Evolutionary conservation across 2,113 vertebrate species (phyloP).

Genomic region (Phrynosoma platyrhinos): DNA sequence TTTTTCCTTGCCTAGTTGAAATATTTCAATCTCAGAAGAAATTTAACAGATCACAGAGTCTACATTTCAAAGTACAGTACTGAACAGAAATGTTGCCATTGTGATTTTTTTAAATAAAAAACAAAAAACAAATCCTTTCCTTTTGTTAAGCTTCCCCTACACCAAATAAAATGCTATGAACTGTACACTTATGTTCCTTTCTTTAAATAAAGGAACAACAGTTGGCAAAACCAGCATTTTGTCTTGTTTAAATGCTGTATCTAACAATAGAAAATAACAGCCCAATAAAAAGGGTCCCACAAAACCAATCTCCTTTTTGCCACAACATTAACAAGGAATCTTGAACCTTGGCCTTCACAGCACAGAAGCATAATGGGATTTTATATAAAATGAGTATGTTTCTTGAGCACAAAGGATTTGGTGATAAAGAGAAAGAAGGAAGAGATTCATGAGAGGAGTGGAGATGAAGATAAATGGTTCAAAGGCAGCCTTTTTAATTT

Average conservation of each 20-base stretch:
- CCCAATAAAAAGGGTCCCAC: not conserved
- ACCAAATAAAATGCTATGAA: conserved; percentile 21
- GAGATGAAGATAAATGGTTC: conserved; percentile 57
- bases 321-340: conserved; percentile 38
- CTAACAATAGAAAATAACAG: conserved; percentile 44
- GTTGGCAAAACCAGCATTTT: conserved; percentile 30
- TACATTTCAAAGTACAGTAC: conserved; percentile 50
- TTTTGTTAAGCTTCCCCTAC: conserved; percentile 16
- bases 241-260: conserved; percentile 46
- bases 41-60: conserved; percentile 54
- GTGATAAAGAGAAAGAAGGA: conserved; percentile 31
- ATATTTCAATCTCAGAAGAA: conserved; percentile 54
- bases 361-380: conserved; percentile 52
- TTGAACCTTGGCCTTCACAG: conserved; percentile 13
- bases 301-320: conserved; percentile 34
- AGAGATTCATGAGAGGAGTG: conserved; percentile 52
- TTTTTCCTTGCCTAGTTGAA: conserved; percentile 44
- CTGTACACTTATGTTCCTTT: conserved; percentile 40
- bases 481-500: conserved; percentile 57
- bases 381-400: conserved; percentile 46
- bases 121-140: not conserved
- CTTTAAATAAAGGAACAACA: conserved; percentile 46
- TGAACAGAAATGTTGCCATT: conserved; percentile 44
- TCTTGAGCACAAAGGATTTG: conserved; percentile 45
- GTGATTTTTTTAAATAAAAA: conserved; percentile 3